Base-by-base conservation (phyloP, 2,113 vertebrate genomes). In the Anhinga anhinga region DNA sequence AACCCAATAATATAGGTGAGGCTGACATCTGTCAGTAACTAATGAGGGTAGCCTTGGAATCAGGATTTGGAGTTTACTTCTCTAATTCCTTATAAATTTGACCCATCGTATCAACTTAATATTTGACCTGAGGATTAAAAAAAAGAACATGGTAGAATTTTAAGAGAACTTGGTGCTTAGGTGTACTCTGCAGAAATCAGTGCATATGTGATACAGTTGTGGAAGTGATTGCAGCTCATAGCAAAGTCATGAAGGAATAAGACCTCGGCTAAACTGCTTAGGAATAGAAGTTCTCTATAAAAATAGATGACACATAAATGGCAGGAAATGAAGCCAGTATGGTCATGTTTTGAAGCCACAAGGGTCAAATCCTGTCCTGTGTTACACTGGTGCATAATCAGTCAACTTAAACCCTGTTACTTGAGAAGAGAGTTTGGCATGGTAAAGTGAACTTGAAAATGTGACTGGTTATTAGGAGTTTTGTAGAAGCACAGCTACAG, bases 1-100 rank as follows among this genome's bases (percentile, higher is more conserved):
- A 97, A 97, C 63, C 89, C 91, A 97, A 94, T 97, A 97, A 97
- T 59, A 95, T 71, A 97, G 91, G 96, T 90, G 94, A 97, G 84
- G 62, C 80, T 96, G 96, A 97, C 45, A 22, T 94, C 89, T 97
- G 94, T 95, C 96, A 97, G 81, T 91, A 93, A 67, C 83, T 97
- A 96, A 96, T 92, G 92, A 97, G 90, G 44, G 82, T n/a, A 86
- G 85, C 82, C 49, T 61, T 86, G 76, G 56, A 82, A 88, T 88
- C 56, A 70, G 66, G 26, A 72, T 73, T 96, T 50, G 38, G 63
- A 49, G 67, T 93, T 88, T 80, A 50, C 36, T 59, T 76, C 63
- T 70, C 50, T 81, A 84, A 94, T 88, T 89, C 92, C 69, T 86
- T 66, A 38, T 14, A 55, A 69, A 76, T 78, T 72, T 82, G 69